Evolutionary conservation across 2,888 invertebrate species (phyloP).

Genomic region (Pasiphila rectangulata): DNA sequence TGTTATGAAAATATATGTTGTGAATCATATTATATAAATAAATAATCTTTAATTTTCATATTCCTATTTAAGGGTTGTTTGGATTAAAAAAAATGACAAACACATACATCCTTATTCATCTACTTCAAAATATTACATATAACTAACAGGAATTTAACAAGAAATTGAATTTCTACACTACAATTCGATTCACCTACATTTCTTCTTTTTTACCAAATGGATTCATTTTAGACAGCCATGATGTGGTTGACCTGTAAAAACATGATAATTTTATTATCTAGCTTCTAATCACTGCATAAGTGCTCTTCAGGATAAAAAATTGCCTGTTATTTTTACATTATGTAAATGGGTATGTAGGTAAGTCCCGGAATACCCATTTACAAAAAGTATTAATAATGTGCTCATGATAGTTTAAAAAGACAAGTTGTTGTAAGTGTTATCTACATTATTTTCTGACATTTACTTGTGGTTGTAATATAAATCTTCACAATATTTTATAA

Average conservation of each 20-base stretch:
- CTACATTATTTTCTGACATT: too few species aligned
- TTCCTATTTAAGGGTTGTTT: neutral
- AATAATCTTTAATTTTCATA: slow-evolving; percentile 8
- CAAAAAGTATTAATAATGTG: too few species aligned
- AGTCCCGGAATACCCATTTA: too few species aligned
- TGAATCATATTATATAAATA: slow-evolving; percentile 11
- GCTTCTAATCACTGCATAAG: too few species aligned
- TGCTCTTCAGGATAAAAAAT: too few species aligned
- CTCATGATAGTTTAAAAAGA: too few species aligned
- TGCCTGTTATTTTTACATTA: too few species aligned
- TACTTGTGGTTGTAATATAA: too few species aligned
- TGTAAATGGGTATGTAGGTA: too few species aligned
- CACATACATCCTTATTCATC: slow-evolving; percentile 39
- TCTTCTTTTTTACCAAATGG: slow-evolving; percentile 87
- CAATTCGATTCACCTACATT: slow-evolving; percentile 57
- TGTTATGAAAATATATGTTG: slow-evolving; percentile 22
- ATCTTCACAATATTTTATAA: neutral
- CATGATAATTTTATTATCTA: slow-evolving; percentile 7
- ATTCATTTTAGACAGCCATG: slow-evolving; percentile 89
- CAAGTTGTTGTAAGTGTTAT: too few species aligned
- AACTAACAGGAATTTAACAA: slow-evolving; percentile 58
- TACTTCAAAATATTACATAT: slow-evolving; percentile 58
- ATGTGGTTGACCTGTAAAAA: slow-evolving; percentile 63
- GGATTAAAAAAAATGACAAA: slow-evolving; percentile 11
- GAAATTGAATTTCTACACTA: slow-evolving; percentile 31